Percentiles rank a stretch among this genome's conserved stretches.
Evolutionary conservation across 2,888 invertebrate genomes (phyloP).

Genomic region (Xestobium rufovillosum): DNA sequence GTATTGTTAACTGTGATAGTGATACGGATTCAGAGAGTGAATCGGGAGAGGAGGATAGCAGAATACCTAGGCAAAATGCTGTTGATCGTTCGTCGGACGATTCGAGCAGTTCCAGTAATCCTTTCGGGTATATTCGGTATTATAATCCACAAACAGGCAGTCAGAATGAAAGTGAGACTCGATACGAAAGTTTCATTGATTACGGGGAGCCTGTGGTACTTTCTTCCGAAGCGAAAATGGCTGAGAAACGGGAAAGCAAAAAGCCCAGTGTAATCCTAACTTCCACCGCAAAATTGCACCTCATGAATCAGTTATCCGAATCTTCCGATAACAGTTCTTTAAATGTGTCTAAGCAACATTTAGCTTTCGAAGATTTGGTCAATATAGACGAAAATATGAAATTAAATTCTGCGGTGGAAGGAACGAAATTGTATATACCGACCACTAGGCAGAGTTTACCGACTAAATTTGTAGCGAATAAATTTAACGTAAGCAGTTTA

Average conservation of each 20-base stretch:
- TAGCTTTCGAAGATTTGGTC: conserved; percentile 62
- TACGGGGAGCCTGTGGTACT: conserved; percentile 36
- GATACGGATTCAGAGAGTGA: conserved; percentile 42
- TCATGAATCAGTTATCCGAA: conserved; percentile 41
- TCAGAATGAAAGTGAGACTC: conserved; percentile 38
- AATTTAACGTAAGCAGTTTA: conserved; percentile 48
- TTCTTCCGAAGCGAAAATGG: conserved; percentile 16
- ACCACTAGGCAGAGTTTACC: conserved; percentile 59
- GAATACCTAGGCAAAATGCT: conserved; percentile 54
- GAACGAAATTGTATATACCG: conserved; percentile 30
- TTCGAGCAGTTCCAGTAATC: conserved; percentile 54
- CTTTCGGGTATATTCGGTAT: conserved; percentile 61
- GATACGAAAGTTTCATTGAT: conserved; percentile 47
- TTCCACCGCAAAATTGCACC: conserved; percentile 44
- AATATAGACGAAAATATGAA: conserved; percentile 56
- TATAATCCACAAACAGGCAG: conserved; percentile 48
- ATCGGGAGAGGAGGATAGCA: conserved; percentile 38
- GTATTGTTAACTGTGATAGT: conserved; percentile 38
- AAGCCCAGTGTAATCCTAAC: conserved; percentile 42
- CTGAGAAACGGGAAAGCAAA: conserved; percentile 22
- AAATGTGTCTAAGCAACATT: conserved; percentile 51
- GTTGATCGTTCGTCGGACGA: conserved; percentile 47
- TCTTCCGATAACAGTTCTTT: conserved; percentile 57
- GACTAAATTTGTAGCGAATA: conserved; percentile 53
- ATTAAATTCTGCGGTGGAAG: conserved; percentile 39